Percentiles rank a stretch among this genome's conserved stretches.
phyloP scores from a whole-genome alignment of 2,113 vertebrate species.

The Campylomormyrus tamandua region DNA sequence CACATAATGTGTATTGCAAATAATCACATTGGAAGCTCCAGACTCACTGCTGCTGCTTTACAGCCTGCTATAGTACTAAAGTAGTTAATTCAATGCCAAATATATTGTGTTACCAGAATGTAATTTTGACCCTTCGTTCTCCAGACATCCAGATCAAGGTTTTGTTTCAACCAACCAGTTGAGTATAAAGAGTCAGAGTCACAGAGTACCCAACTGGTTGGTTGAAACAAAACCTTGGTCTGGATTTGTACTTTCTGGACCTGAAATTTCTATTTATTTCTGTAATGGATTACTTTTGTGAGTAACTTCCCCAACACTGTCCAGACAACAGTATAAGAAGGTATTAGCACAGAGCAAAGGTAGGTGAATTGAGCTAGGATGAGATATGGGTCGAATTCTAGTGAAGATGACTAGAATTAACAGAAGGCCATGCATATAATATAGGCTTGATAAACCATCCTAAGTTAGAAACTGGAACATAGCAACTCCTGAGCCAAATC shows the following conservation, averaged over 20 bases:
- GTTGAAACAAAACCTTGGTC: not conserved
- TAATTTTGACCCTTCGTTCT: not conserved
- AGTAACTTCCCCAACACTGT: not conserved
- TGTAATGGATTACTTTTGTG: not conserved
- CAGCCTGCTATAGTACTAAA: too few relatives aligned
- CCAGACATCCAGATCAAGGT: not conserved
- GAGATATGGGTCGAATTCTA: not conserved
- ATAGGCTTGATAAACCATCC: not conserved
- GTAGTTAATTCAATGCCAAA: not conserved
- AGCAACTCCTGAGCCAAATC: not conserved
- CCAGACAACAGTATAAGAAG: not conserved
- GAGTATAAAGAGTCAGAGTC: not conserved
- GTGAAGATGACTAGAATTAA: not conserved
- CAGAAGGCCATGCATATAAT: not conserved
- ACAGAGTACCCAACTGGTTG: not conserved
- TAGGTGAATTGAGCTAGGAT: not conserved
- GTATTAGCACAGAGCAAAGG: not conserved
- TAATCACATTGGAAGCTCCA: not conserved
- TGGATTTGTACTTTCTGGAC: not conserved
- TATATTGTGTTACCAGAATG: not conserved
- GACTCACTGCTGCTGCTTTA: not conserved
- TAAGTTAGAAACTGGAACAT: not conserved
- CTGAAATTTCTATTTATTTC: not conserved
- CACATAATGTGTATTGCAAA: not conserved
- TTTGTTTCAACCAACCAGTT: not conserved